Percentiles rank a stretch among this genome's conserved stretches.
Conservation (phyloP, 1,140 invertebrate species). For the Papilio machaon region DNA sequence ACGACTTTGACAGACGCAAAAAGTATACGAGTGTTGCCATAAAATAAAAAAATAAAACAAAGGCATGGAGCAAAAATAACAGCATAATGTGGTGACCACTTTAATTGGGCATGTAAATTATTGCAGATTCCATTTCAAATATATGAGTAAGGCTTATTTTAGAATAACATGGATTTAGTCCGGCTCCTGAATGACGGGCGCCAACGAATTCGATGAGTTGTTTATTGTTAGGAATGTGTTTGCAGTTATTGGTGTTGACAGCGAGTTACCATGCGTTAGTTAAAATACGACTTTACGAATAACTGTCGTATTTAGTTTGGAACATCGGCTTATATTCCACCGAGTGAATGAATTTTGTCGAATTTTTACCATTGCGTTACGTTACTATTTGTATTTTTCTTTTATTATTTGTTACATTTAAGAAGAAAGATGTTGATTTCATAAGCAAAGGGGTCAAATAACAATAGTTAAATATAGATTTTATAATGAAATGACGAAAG, state of each 20-base stretch:
- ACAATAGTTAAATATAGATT: neutral
- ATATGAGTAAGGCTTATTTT: constrained; percentile 38
- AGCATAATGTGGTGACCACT: constrained; percentile 23
- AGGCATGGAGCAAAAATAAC: neutral
- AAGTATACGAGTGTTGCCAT: neutral
- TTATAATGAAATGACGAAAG: neutral
- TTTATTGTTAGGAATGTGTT: constrained; percentile 40
- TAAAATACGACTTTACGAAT: constrained; percentile 35
- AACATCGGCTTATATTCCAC: neutral
- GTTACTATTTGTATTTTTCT: neutral
- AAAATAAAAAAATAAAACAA: constrained; percentile 12
- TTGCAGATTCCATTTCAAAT: constrained; percentile 30
- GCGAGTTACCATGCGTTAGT: constrained; percentile 29
- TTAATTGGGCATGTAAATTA: constrained; percentile 37
- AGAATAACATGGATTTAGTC: constrained; percentile 35
- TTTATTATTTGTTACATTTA: neutral
- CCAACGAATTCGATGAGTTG: constrained; percentile 39
- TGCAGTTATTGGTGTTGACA: constrained; percentile 40
- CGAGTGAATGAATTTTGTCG: neutral
- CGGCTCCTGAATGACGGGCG: constrained; percentile 37
- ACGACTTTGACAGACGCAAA: constrained; percentile 2
- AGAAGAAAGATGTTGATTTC: neutral
- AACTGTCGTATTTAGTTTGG: constrained; percentile 5
- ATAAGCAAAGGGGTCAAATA: neutral
- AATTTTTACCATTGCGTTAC: neutral